Percentiles rank a stretch among this genome's conserved stretches.
phyloP scores from a whole-genome alignment of 2,797 vertebrate species.

The Fratercula arctica region DNA sequence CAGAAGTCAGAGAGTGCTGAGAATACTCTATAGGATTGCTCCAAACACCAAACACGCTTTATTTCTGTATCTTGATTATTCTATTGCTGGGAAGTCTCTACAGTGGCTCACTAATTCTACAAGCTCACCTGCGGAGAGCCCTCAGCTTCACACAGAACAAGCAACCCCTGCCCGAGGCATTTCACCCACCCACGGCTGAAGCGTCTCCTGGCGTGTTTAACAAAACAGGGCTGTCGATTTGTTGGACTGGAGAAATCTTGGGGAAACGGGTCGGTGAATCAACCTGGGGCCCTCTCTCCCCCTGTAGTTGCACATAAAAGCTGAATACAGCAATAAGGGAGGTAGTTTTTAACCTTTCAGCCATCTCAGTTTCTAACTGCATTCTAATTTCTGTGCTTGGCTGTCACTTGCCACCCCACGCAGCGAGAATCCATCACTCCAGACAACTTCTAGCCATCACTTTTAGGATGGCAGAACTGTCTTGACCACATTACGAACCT shows the following conservation, averaged over 20 bases:
- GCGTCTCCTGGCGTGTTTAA: not conserved
- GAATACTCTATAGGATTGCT: accelerated
- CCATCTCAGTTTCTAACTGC: not conserved
- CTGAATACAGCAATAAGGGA: not conserved
- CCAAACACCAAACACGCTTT: not conserved
- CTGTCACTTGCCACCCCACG: not conserved
- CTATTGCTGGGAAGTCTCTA: not conserved
- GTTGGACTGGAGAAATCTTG: not conserved
- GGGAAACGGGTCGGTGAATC: not conserved
- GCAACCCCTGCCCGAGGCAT: not conserved
- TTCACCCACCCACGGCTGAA: not conserved
- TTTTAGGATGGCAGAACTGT: not conserved
- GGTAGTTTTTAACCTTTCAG: not conserved
- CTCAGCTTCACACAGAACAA: not conserved
- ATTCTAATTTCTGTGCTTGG: not conserved
- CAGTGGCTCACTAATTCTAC: not conserved
- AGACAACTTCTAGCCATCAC: accelerated
- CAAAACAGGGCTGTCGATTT: not conserved
- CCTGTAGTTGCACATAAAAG: not conserved
- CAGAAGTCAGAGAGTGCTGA: accelerated
- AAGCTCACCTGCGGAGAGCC: not conserved
- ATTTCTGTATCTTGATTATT: accelerated
- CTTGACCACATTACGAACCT: not conserved
- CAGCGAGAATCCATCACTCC: not conserved
- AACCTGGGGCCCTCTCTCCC: not conserved